Conservation (phyloP, 2,888 invertebrate species). For the Syrphus vitripennis region DNA sequence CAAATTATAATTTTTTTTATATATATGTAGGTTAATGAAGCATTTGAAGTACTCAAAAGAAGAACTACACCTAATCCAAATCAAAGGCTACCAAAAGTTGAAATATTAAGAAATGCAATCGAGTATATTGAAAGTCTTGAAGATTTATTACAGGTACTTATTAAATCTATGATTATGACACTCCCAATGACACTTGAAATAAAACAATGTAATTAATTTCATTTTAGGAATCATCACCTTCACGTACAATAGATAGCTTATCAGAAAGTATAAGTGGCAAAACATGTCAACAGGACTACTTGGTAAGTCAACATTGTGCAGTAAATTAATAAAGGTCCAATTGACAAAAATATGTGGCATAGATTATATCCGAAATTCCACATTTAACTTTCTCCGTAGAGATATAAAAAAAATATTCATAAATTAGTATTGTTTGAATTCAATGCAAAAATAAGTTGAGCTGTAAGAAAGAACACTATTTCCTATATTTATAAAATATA, state of each 20-base stretch:
- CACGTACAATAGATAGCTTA: slow-evolving; percentile 78
- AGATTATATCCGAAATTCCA: too few relatives aligned
- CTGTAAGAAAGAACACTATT: neutral
- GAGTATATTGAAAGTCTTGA: slow-evolving; percentile 97
- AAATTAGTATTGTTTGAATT: too few relatives aligned
- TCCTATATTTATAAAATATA: neutral
- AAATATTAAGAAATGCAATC: slow-evolving; percentile 97
- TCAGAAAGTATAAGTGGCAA: slow-evolving; percentile 78
- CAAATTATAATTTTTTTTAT: neutral
- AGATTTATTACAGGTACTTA: slow-evolving; percentile 87
- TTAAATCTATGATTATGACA: too few relatives aligned
- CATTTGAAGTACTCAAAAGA: slow-evolving; percentile 96
- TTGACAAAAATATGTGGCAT: neutral
- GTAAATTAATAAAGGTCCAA: neutral
- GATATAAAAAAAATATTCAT: too few relatives aligned
- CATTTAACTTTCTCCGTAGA: too few relatives aligned
- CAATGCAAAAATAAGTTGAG: neutral
- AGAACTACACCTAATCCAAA: slow-evolving; percentile 97
- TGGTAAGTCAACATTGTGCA: slow-evolving; percentile 77
- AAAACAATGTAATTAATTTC: neutral
- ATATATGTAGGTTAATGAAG: slow-evolving; percentile 95
- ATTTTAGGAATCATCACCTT: slow-evolving; percentile 78
- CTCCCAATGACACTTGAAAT: neutral
- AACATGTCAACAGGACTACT: slow-evolving; percentile 79
- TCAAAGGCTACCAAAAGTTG: slow-evolving; percentile 97